Conservation (phyloP, 2,888 invertebrate species). For the Dendrolimus houi region DNA sequence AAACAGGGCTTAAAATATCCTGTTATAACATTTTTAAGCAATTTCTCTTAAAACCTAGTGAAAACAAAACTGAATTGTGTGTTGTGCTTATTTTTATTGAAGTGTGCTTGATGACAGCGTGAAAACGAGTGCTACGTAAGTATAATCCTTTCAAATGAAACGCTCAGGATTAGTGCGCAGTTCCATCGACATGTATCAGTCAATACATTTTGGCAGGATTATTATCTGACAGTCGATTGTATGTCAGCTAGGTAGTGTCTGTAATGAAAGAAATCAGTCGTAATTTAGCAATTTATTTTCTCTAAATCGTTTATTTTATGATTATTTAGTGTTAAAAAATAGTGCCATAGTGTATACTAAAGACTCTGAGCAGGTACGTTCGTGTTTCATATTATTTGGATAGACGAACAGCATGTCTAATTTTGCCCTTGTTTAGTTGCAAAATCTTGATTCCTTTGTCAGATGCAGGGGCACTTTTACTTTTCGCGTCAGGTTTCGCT, state of each 20-base stretch:
- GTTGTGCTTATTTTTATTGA: constrained; percentile 50
- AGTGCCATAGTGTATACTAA: constrained; percentile 47
- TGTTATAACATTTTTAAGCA: constrained; percentile 30
- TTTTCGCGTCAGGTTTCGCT: constrained; percentile 35
- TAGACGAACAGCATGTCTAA: constrained; percentile 44
- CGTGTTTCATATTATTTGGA: constrained; percentile 16
- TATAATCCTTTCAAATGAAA: constrained; percentile 34
- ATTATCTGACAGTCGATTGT: constrained; percentile 35
- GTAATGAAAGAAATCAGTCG: constrained; percentile 44
- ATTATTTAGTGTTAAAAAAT: constrained; percentile 37
- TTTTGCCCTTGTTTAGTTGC: constrained; percentile 66
- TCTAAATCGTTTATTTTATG: constrained; percentile 45
- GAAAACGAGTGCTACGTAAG: constrained; percentile 69
- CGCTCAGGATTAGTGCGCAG: constrained; percentile 15
- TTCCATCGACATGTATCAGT: constrained; percentile 9
- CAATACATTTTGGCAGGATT: constrained; percentile 29
- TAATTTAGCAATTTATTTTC: constrained; percentile 48
- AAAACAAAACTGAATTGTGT: constrained; percentile 35
- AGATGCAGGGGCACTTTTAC: constrained; percentile 60
- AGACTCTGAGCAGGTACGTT: constrained; percentile 37
- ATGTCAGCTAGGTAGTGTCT: constrained; percentile 25
- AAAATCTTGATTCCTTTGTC: constrained; percentile 69
- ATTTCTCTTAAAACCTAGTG: constrained; percentile 15
- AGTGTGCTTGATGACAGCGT: constrained; percentile 73
- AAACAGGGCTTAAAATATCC: constrained; percentile 40